Evolutionary conservation across 2,888 invertebrate species (phyloP).

Genomic region (Platerodrilus igneus): DNA sequence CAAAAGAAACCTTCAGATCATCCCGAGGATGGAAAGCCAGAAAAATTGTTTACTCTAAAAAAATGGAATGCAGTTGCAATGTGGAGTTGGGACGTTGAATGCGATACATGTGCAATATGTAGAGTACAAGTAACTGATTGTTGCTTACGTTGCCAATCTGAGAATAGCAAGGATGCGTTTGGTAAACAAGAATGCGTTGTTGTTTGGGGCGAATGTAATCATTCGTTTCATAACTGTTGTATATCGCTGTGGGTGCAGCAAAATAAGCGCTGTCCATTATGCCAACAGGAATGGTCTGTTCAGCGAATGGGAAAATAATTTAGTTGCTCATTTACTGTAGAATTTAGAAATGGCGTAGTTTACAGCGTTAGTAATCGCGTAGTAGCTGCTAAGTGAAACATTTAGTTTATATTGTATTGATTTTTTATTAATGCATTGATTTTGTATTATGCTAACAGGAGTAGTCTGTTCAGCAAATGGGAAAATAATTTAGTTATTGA

Average conservation of each 20-base stretch:
- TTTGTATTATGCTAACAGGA: no score
- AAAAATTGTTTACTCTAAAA: conserved; percentile 93
- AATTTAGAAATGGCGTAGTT: no score
- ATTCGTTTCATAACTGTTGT: conserved; percentile 98
- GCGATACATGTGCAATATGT: conserved; percentile 99
- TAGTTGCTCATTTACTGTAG: no score
- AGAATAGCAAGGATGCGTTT: conserved; percentile 80
- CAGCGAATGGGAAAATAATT: conserved; percentile 94
- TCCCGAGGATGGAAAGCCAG: conserved; percentile 64
- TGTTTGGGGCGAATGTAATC: conserved; percentile 99
- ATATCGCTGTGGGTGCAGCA: conserved; percentile 98
- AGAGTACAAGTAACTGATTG: conserved; percentile 96
- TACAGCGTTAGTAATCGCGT: no score
- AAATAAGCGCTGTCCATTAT: conserved; percentile 91
- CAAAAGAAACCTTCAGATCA: no score
- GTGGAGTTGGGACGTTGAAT: conserved; percentile 99
- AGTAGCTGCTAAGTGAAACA: no score
- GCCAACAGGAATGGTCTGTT: conserved; percentile 98
- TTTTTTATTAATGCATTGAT: conserved; percentile 1
- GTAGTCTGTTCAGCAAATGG: no score
- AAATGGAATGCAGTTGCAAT: conserved; percentile 99
- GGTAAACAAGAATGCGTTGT: conserved; percentile 96
- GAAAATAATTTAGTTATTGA: no score
- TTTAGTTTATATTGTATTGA: no score
- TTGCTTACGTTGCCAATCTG: conserved; percentile 93